phyloP scores from a whole-genome alignment of 2,113 vertebrate genomes.

The Stomatorhinus ivindoensis region DNA sequence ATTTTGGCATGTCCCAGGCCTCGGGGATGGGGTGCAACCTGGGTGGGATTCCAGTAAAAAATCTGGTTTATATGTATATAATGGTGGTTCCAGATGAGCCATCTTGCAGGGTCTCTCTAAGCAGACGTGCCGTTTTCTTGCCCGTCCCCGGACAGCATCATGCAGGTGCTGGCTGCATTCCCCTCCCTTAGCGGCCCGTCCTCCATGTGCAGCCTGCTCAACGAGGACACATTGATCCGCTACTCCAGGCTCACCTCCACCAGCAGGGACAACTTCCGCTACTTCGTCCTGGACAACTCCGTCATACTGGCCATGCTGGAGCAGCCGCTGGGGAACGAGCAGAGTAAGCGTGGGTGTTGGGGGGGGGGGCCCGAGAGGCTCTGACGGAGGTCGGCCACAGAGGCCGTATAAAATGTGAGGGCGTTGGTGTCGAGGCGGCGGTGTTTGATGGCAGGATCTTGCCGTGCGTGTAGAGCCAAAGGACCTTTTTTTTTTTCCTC shows the following conservation, averaged over 20 bases:
- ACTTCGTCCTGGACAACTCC: slow-evolving; percentile 90
- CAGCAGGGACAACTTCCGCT: slow-evolving; percentile 84
- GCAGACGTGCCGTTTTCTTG: neutral
- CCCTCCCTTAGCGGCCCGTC: slow-evolving; percentile 90
- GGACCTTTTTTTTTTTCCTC: neutral
- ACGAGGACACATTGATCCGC: slow-evolving; percentile 85
- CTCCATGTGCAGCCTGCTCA: slow-evolving; percentile 90
- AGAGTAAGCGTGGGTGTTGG: slow-evolving; percentile 78
- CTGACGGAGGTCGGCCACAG: neutral
- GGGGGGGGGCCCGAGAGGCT: neutral
- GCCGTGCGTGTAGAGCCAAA: neutral
- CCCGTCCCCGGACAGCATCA: slow-evolving; percentile 68
- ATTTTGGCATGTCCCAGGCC: neutral
- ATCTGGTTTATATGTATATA: neutral
- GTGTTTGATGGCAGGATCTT: neutral
- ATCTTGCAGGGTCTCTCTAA: neutral
- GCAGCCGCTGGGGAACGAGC: slow-evolving; percentile 90
- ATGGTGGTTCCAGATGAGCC: neutral
- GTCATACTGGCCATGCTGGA: slow-evolving; percentile 94
- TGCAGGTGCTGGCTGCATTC: slow-evolving; percentile 91
- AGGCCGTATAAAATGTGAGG: neutral
- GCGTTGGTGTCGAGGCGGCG: neutral
- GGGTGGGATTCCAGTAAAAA: neutral
- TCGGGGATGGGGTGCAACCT: neutral
- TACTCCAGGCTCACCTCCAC: slow-evolving; percentile 82